phyloP scores from a whole-genome alignment of 2,113 vertebrate genomes.

The Crotalus horridus region DNA sequence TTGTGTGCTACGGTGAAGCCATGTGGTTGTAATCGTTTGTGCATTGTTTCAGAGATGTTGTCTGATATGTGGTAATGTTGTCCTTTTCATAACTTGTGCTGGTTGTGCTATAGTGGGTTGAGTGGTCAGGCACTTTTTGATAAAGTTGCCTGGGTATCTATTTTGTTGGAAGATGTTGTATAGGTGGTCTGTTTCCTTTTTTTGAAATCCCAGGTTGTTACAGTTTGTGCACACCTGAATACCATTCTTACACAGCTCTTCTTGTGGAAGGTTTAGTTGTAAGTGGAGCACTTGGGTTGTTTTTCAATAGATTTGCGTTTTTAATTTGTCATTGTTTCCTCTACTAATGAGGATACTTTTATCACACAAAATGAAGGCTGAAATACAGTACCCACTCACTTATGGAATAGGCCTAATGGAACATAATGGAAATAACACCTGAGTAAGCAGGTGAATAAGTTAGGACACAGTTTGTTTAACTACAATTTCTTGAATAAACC shows the following conservation, averaged over 20 bases:
- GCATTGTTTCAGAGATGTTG: neutral
- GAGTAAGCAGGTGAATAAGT: neutral
- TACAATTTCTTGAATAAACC: neutral
- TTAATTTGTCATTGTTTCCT: neutral
- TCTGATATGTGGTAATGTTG: neutral
- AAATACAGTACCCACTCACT: neutral
- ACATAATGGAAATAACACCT: neutral
- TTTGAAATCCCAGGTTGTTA: neutral
- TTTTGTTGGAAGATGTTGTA: too few relatives aligned
- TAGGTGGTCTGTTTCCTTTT: neutral
- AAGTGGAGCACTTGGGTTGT: neutral
- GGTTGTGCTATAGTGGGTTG: neutral
- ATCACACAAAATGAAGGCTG: neutral
- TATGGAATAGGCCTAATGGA: neutral
- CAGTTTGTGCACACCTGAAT: neutral
- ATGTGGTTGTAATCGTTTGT: neutral
- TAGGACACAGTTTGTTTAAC: neutral
- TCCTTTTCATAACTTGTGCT: neutral
- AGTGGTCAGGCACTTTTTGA: neutral
- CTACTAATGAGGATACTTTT: neutral
- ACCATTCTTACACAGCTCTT: neutral
- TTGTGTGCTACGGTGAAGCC: neutral
- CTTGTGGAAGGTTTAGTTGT: neutral
- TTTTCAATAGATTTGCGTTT: neutral
- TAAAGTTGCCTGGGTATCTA: neutral